Evolutionary conservation across 2,113 vertebrate species (phyloP).

Genomic region (Coregonus clupeaformis): DNA sequence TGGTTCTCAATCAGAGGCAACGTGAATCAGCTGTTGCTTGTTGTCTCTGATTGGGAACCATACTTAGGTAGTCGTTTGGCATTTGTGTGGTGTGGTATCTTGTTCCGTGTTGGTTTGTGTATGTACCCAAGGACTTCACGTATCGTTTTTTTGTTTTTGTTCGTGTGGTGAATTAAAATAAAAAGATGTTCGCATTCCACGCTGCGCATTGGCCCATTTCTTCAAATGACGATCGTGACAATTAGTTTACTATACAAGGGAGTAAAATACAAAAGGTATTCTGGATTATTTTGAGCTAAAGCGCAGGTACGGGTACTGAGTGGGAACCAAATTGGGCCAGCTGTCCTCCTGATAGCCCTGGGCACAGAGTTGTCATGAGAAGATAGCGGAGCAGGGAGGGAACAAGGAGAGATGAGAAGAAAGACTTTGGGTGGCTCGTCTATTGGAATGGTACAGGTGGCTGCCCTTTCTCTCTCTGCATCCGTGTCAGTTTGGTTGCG

Average conservation of each 20-base stretch:
- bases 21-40: no score
- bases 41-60: no score
- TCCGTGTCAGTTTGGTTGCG: not conserved
- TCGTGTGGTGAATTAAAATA: no score
- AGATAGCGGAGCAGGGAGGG: constrained; percentile 16
- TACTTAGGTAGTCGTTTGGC: no score
- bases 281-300: constrained; percentile 69
- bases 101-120: no score
- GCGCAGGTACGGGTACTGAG: constrained; percentile 34
- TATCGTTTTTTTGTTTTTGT: no score
- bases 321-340: constrained; percentile 67
- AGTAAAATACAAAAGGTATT: constrained; percentile 67
- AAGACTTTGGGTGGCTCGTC: not conserved
- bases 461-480: not conserved
- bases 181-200: no score
- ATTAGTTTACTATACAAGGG: constrained; percentile 65
- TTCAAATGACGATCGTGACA: no score
- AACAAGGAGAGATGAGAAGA: constrained; percentile 7
- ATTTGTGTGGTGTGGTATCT: no score
- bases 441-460: not conserved
- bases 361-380: constrained; percentile 49
- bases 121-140: no score
- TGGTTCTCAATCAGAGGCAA: no score
- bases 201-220: no score
- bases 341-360: constrained; percentile 52